phyloP scores from a whole-genome alignment of 2,797 vertebrate genomes.

The Xiphophorus birchmanni region DNA sequence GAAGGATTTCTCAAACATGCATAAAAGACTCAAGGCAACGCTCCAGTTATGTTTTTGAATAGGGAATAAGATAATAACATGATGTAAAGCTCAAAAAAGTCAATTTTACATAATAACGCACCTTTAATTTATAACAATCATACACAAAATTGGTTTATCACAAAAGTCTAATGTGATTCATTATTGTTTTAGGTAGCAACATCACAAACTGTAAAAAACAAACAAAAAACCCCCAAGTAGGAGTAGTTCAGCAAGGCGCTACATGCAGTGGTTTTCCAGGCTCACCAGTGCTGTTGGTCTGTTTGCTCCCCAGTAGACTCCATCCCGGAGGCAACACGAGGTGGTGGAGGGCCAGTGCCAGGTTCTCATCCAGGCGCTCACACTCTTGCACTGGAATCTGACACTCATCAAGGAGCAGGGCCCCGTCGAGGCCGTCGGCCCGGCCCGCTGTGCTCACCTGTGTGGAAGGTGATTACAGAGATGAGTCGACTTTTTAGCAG shows the following conservation, averaged over 20 bases:
- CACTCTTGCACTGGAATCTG: constrained; percentile 87
- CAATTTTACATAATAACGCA: too few relatives aligned
- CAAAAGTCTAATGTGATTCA: background rate
- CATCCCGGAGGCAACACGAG: constrained; percentile 87
- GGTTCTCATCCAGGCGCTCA: constrained; percentile 88
- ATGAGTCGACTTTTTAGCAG: constrained; percentile 20
- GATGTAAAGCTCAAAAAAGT: too few relatives aligned
- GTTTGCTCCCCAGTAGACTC: constrained; percentile 87
- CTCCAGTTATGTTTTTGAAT: too few relatives aligned
- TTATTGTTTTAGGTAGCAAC: background rate
- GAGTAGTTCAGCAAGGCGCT: background rate
- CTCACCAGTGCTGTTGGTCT: constrained; percentile 72
- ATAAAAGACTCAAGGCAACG: too few relatives aligned
- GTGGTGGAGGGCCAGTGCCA: constrained; percentile 91
- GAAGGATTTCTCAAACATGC: too few relatives aligned
- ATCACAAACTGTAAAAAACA: background rate
- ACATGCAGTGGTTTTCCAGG: background rate
- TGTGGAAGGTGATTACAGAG: constrained; percentile 28
- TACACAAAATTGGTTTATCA: background rate
- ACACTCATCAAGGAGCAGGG: constrained; percentile 87
- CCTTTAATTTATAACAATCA: background rate
- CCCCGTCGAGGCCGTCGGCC: constrained; percentile 87
- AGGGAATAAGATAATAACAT: too few relatives aligned
- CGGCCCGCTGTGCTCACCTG: constrained; percentile 86
- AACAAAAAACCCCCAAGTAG: background rate